Evolutionary conservation across 2,113 vertebrate species (phyloP), one percentile per base, ranked within the genome.

Genomic region (Tricholaema leucomelas): DNA sequence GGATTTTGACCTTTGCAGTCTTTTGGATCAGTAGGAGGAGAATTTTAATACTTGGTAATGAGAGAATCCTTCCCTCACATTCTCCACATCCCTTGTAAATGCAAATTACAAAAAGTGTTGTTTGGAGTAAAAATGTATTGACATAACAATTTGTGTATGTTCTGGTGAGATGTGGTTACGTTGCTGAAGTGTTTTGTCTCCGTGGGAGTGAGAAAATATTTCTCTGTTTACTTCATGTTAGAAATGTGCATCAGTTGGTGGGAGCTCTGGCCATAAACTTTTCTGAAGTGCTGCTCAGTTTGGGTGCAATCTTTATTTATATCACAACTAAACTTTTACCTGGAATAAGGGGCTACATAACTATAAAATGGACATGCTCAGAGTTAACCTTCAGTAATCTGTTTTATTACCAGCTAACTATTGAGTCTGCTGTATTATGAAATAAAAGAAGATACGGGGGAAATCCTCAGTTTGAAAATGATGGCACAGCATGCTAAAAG

Each of bases 121-220:
- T 63, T 71, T 69, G 60, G 21, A 58, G 24, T 46, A 1, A 52
- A 59, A 4, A 14, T 2, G 10, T 18, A 40, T 0, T 70, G 16
- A 12, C 0, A 0, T 70, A 17, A 25, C 14, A 36, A 5, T 14
- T 25, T 38, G 20, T 46, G 0, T 60, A 2, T 59, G 25, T 17
- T 85, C 9, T 30, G 5, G 1, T 67, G 40, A 66, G 46, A 56
- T 46, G n/a, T 56, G 15, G 8, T 75, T 74, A 15, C 21, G 8
- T 23, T 58, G 15, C 54, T 75, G 1, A 33, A 71, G 36, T 64
- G 2, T 65, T 79, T 88, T 67, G 27, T 78, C 19, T 80, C 23
- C 55, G 56, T 42, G 3, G 2, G 21, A 48, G 16, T 79, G 31
- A 54, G 25, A 46, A 44, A 21, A 6, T 71, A 20, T 50, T 38